Conservation (phyloP, 2,797 vertebrate genomes). For the Streptopelia turtur region DNA sequence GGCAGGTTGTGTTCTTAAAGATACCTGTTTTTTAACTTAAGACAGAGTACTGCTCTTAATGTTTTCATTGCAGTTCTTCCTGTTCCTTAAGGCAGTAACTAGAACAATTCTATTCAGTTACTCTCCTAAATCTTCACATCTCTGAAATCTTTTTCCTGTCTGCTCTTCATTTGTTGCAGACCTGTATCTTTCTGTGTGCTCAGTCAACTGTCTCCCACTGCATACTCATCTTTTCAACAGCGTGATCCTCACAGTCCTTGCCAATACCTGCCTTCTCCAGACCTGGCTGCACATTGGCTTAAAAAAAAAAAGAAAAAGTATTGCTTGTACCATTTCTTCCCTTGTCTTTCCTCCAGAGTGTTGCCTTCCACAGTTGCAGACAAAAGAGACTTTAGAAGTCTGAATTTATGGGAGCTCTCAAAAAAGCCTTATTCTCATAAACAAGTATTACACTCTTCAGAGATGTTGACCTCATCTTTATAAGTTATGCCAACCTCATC, state of each 20-base stretch:
- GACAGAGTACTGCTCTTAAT: background rate
- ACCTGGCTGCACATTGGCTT: background rate
- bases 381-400: background rate
- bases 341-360: background rate
- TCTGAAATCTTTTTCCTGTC: background rate
- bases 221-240: background rate
- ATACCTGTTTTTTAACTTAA: background rate
- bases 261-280: background rate
- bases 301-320: background rate
- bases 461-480: background rate
- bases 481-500: background rate
- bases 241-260: background rate
- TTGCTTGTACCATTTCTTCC: background rate
- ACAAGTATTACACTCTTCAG: background rate
- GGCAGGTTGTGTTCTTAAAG: background rate
- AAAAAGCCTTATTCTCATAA: background rate
- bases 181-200: background rate
- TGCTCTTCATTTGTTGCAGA: background rate
- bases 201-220: background rate
- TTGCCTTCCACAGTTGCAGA: background rate
- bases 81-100: background rate
- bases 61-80: background rate
- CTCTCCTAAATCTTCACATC: background rate
- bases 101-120: background rate
- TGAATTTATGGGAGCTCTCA: background rate